phyloP scores from a whole-genome alignment of 2,888 invertebrate genomes.

The Pediacus dermestoides region DNA sequence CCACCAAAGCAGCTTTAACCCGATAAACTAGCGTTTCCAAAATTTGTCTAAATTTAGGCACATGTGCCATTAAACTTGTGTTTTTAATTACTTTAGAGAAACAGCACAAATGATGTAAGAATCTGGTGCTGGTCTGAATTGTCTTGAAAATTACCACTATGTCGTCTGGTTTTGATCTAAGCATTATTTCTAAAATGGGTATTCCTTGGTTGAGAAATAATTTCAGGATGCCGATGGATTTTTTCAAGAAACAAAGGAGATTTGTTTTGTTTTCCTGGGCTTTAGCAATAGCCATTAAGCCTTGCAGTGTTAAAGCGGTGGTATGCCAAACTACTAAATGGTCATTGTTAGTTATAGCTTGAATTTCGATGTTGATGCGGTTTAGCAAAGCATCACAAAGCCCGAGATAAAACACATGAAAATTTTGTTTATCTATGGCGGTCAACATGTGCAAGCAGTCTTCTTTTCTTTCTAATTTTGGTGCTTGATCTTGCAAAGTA shows the following conservation, averaged over 20 bases:
- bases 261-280: slow-evolving; percentile 60
- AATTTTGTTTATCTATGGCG: slow-evolving; percentile 64
- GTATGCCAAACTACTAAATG: slow-evolving; percentile 66
- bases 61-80: slow-evolving; percentile 67
- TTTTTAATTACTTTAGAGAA: slow-evolving; percentile 75
- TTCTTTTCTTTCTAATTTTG: slow-evolving; percentile 55
- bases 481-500: slow-evolving; percentile 54
- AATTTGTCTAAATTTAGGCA: slow-evolving; percentile 73
- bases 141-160: slow-evolving; percentile 71
- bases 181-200: slow-evolving; percentile 69
- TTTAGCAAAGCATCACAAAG: slow-evolving; percentile 61
- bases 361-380: slow-evolving; percentile 53
- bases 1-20: slow-evolving; percentile 78
- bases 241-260: slow-evolving; percentile 61
- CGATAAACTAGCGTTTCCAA: slow-evolving; percentile 78
- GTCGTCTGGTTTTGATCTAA: slow-evolving; percentile 67
- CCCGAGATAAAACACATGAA: slow-evolving; percentile 64
- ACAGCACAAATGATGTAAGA: slow-evolving; percentile 77
- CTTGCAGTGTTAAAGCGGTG: slow-evolving; percentile 59
- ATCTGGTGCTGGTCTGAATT: slow-evolving; percentile 76
- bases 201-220: slow-evolving; percentile 69
- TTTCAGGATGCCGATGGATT: slow-evolving; percentile 64
- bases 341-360: slow-evolving; percentile 56
- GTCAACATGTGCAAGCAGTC: slow-evolving; percentile 59
- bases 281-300: slow-evolving; percentile 64